Evolutionary conservation across 2,797 vertebrate genomes (phyloP).

Genomic region (Furcifer pardalis): DNA sequence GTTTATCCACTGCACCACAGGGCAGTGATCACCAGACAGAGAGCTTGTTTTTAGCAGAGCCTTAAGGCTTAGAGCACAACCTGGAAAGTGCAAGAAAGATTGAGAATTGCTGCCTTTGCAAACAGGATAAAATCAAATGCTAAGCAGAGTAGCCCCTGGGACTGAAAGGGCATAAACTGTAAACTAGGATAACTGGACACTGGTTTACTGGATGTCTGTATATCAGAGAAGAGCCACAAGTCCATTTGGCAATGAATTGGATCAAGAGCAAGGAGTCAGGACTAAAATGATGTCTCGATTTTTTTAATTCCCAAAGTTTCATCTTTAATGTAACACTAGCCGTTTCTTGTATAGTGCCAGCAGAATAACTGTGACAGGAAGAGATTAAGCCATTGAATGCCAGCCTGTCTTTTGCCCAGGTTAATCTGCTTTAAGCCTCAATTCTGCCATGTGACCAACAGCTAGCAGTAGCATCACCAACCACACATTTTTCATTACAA

Average conservation of each 20-base stretch:
- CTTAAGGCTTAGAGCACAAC: background rate
- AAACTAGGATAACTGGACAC: background rate
- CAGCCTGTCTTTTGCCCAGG: background rate
- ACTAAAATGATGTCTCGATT: background rate
- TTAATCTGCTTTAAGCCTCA: constrained; percentile 12
- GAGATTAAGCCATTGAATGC: constrained; percentile 13
- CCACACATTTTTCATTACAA: background rate
- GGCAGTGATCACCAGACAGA: background rate
- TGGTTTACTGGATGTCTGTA: background rate
- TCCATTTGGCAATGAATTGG: background rate
- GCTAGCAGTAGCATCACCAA: background rate
- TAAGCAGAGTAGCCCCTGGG: background rate
- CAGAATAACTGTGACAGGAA: constrained; percentile 5
- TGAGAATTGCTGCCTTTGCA: background rate
- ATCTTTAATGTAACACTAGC: constrained; percentile 18
- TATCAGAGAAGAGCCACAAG: background rate
- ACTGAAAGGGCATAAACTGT: background rate
- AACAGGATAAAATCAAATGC: background rate
- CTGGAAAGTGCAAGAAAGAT: background rate
- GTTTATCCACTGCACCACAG: too few species aligned
- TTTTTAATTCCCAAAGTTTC: background rate
- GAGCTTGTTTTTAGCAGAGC: background rate
- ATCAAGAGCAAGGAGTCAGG: background rate
- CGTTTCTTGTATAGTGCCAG: background rate
- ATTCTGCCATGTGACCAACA: background rate